A percentile compares a stretch with the other conserved stretches of the same genome.
phyloP scores from a whole-genome alignment of 2,113 vertebrate genomes.

The Merops nubicus region DNA sequence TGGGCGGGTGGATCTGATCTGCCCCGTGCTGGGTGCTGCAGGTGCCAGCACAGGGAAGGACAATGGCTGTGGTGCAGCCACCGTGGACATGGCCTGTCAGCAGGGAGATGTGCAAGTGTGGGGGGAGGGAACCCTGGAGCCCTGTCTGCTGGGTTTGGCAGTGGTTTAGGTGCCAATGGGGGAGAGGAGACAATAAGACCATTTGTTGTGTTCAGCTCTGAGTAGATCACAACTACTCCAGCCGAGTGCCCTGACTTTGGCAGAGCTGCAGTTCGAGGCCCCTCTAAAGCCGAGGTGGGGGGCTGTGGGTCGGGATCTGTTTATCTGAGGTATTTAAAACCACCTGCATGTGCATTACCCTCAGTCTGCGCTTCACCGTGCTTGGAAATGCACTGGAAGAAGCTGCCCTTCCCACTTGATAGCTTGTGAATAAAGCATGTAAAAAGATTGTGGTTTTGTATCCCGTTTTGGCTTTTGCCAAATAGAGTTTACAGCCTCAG shows the following conservation, averaged over 20 bases:
- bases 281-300: neutral
- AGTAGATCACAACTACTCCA: neutral
- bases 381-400: neutral
- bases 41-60: neutral
- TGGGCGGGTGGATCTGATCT: neutral
- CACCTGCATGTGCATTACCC: fast-evolving
- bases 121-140: neutral
- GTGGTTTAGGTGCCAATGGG: neutral
- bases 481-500: neutral
- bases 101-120: fast-evolving
- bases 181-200: neutral
- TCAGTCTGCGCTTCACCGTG: fast-evolving
- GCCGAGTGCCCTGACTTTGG: neutral
- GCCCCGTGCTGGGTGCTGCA: fast-evolving
- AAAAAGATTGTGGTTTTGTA: neutral
- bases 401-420: neutral
- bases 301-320: fast-evolving
- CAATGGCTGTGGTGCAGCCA: fast-evolving
- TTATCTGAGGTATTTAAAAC: neutral
- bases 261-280: fast-evolving
- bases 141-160: neutral
- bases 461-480: neutral
- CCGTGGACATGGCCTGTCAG: fast-evolving
- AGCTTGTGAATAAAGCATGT: neutral
- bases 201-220: neutral